Percentiles rank a stretch among this genome's conserved stretches.
phyloP scores from a whole-genome alignment of 2,113 vertebrate genomes.

The Talpa occidentalis region DNA sequence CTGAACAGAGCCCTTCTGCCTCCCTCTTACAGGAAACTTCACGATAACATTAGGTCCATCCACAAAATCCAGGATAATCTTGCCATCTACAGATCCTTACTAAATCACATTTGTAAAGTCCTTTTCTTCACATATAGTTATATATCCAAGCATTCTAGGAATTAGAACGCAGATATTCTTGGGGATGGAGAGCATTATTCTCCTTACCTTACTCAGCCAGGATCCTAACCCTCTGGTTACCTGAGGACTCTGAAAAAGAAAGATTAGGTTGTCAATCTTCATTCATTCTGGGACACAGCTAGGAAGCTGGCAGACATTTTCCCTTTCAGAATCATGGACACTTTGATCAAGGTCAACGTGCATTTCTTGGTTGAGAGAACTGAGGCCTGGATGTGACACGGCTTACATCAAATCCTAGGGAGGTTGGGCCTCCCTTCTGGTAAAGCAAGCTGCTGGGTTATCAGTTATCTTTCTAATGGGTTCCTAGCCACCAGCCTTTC shows the following conservation, averaged over 20 bases:
- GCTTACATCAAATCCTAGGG: no score
- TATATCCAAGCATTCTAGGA: neutral
- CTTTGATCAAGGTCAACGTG: neutral
- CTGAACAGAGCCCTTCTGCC: no score
- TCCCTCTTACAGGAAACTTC: neutral
- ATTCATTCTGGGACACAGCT: neutral
- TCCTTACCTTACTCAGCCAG: neutral
- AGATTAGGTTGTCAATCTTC: neutral
- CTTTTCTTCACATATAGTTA: neutral
- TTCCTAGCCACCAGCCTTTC: neutral
- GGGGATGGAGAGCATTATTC: neutral
- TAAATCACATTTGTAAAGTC: neutral
- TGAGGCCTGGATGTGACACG: neutral
- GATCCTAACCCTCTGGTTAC: neutral
- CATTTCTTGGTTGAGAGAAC: neutral
- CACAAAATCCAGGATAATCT: neutral
- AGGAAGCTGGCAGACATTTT: neutral
- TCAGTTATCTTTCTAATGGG: neutral
- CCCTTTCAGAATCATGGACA: neutral
- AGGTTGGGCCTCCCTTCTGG: neutral
- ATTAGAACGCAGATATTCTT: neutral
- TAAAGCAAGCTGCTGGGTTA: neutral
- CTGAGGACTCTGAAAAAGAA: neutral
- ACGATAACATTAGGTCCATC: no score
- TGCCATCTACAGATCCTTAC: neutral